Evolutionary conservation across 2,797 vertebrate species (phyloP), one percentile per base, ranked within the genome.

Genomic region (Meriones psammophilus): DNA sequence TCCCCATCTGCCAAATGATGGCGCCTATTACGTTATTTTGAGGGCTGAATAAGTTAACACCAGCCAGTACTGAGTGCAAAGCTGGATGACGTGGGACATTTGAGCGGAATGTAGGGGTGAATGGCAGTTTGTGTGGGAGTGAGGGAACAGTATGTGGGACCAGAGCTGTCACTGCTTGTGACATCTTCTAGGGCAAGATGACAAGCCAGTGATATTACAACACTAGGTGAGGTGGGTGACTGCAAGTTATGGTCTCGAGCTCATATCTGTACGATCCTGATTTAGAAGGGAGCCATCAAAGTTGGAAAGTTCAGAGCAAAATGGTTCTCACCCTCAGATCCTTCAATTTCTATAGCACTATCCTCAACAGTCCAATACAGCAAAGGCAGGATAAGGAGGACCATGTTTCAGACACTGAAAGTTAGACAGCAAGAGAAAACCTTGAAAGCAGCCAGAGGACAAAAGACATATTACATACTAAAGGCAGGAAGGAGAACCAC

Each of bases 41-140:
- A 96, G 68, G 33, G 83, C 6, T 58, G 13, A 68, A 5, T 56
- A 33, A 54, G 18, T 74, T 60, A 64, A 60, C 2, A 66, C 58
- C 20, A 30, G 5, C 50, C 28, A 64, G 24, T 77, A 73, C 62
- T 46, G 24, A 66, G 66, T 24, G 80, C n/a, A n/a, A 8, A 46
- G 24, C n/a, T 42, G 12, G n/a, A 14, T 1, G 2, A 86, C 33
- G 13, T 50, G 33, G 26, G 86, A 60, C 77, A 71, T 79, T 64
- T 18, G 68, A 93, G 71, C 24, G 54, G 89, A 18, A 54, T 46
- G 36, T 26, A 92, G 18, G 39, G 77, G 17, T 42, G 62, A 62
- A 68, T 18, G 95, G 88, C 88, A 92, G 78, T 71, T 85, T 58
- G 4, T 22, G 68, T 87, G 94, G 87, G 84, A 93, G 28, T 54